Base-by-base conservation (phyloP, 2,797 vertebrate species). In the Cyprinella venusta region DNA sequence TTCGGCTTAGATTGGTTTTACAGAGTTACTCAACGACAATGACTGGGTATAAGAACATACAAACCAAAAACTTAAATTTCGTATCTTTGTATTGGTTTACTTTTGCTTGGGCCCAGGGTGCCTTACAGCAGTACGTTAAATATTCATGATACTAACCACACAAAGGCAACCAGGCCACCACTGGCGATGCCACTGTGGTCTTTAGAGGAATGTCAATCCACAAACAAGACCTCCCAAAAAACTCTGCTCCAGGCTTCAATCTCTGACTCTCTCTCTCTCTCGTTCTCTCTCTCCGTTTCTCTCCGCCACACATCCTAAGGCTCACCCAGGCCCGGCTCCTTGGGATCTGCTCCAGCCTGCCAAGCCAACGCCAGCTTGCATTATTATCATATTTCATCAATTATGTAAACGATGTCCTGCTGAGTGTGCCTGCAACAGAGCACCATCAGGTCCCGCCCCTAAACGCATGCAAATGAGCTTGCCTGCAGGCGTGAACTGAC, bases 351-450 rank as follows among this genome's bases (percentile, higher is more conserved):
- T 90, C 83, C 74, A 79, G 76, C 83, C 75, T 79, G 68, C 80
- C 72, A 86, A 86, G 83, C 76, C 90, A 89, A 87, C 89, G 89
- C 92, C 93, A 94, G 93, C 91, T 93, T 94, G 93, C 92, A 90
- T 93, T 92, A 94, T 95, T 95, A 94, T 94, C 93, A 95, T 94
- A 94, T 93, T 90, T 95, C 93, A 95, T 95, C 93, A 94, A 95
- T 95, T 94, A 95, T 95, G 94, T 93, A 94, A 95, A 94, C 91
- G 85, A 83, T 64, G 59, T 86, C 86, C 88, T 92, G 90, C 92
- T 94, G 92, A 90, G 91, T 92, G 90, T 90, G 83, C 80, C 85
- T 68, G 87, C 89, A 86, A 90, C 89, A 75, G 90, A 86, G 88
- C 88, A 88, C 80, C 85, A 85, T 79, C 80, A 76, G 86, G 88